Evolutionary conservation across 2,113 vertebrate genomes (phyloP), one percentile per base, ranked within the genome.

Genomic region (Psittacara wagleri): DNA sequence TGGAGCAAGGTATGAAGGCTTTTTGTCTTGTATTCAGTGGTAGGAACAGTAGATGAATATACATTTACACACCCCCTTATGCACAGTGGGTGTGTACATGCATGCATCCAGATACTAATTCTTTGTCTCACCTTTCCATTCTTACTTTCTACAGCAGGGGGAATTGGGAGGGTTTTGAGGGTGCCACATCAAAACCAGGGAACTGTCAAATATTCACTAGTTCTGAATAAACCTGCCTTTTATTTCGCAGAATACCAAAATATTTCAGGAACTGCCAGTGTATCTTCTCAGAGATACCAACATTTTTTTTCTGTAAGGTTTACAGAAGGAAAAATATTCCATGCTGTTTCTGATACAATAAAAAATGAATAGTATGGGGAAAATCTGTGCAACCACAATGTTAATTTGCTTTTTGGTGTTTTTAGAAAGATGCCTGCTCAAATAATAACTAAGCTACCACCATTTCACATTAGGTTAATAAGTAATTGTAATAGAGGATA

Each of bases 391-490:
- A 62, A 57, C 18, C 8, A 51, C 12, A n/a, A 37, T 15, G 3
- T 48, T 75, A 24, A 8, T 92, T 83, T 62, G n/a, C 64, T 88
- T 66, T n/a, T 69, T 51, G 67, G 27, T 67, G 51, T 84, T 83
- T 90, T 94, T 75, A 80, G 54, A 46, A 92, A 69, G 11, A 41
- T 24, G 75, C 22, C 55, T 96, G 35, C 63, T 87, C 54, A 92
- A 90, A 85, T 46, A 27, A 24, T n/a, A 35, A 44, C 61, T 55
- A 51, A 83, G 39, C 82, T 92, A 29, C 15, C 11, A 80, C 39
- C 16, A 77, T 74, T 95, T 95, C 48, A 35, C 23, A 48, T 89
- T 68, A 94, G 41, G 19, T 91, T 76, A 90, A 73, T 83, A 74
- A 95, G 52, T 49, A 94, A 37, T 88, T 88, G 44, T 59, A 28